These are phyloP conservation scores for Drosophila mojavensis DNA, from an alignment of 1,140 invertebrate species.

Conservation along the genomic window DNA sequence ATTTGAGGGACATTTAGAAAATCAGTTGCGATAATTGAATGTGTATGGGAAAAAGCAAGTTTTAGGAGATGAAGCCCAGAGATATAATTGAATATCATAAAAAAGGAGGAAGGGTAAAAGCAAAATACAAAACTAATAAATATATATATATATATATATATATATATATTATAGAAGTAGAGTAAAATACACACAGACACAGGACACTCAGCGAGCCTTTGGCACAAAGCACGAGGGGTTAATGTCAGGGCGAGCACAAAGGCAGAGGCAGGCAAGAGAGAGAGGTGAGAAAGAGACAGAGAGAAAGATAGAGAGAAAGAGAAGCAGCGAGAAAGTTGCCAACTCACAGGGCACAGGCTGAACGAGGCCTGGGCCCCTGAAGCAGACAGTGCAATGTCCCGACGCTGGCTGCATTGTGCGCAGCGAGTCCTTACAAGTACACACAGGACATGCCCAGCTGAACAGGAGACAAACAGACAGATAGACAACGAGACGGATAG, in stretches of 20 bases:
- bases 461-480: background rate
- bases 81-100: slow-evolving; percentile 49
- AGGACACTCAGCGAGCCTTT: slow-evolving; percentile 29
- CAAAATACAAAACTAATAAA: slow-evolving; percentile 72
- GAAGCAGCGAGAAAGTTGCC: slow-evolving; percentile 18
- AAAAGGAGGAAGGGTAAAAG: slow-evolving; percentile 6
- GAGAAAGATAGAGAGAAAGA: background rate
- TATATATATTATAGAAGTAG: background rate
- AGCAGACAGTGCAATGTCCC: slow-evolving; percentile 70
- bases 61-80: slow-evolving; percentile 52
- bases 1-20: slow-evolving; percentile 52
- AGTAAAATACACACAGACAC: slow-evolving; percentile 5
- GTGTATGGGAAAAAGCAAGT: slow-evolving; percentile 37
- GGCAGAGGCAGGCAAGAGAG: slow-evolving; percentile 1
- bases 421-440: slow-evolving; percentile 73
- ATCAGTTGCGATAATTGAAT: slow-evolving; percentile 45
- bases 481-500: background rate
- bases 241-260: slow-evolving; percentile 24
- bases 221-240: slow-evolving; percentile 30
- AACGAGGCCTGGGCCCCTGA: slow-evolving; percentile 27
- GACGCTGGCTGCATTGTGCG: slow-evolving; percentile 53
- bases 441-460: slow-evolving; percentile 13
- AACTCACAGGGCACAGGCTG: slow-evolving; percentile 53
- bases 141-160: slow-evolving; percentile 9
- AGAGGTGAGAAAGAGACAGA: background rate